Percentiles rank a stretch among this genome's conserved stretches.
Conservation (phyloP, 2,888 invertebrate species). For the Diarsia rubi region DNA sequence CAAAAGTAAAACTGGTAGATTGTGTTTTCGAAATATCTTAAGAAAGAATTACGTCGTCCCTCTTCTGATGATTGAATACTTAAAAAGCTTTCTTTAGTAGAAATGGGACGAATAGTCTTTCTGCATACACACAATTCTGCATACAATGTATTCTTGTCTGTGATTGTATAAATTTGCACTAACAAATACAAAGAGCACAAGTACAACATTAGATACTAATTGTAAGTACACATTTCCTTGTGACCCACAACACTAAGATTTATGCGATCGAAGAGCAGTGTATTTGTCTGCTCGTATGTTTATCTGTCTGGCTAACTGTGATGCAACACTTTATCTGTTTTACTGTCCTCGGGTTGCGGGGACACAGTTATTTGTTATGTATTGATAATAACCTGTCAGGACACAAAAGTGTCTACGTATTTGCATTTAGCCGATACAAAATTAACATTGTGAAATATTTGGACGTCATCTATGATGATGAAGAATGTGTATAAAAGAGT, state of each 20-base stretch:
- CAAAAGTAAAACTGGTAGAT: background rate
- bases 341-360: slow-evolving; percentile 35
- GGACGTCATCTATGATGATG: background rate
- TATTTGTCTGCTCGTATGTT: background rate
- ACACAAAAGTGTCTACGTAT: slow-evolving; percentile 20
- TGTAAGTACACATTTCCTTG: slow-evolving; percentile 27
- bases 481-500: no score
- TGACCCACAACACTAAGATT: slow-evolving; percentile 58
- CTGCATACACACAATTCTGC: background rate
- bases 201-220: slow-evolving; percentile 22
- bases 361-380: slow-evolving; percentile 47
- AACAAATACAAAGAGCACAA: slow-evolving; percentile 12
- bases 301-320: slow-evolving; percentile 19
- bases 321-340: slow-evolving; percentile 53
- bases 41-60: background rate
- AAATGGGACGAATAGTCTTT: background rate
- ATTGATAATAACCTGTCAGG: slow-evolving; percentile 52
- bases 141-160: background rate
- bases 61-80: background rate
- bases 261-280: slow-evolving; percentile 59
- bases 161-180: background rate
- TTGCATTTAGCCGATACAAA: slow-evolving; percentile 17
- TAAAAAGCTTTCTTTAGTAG: background rate
- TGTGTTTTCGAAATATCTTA: background rate
- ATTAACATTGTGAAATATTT: background rate